Percentiles rank a stretch among this genome's conserved stretches.
Evolutionary conservation across 2,888 invertebrate genomes (phyloP).

Genomic region (Dolichomitus sp.): DNA sequence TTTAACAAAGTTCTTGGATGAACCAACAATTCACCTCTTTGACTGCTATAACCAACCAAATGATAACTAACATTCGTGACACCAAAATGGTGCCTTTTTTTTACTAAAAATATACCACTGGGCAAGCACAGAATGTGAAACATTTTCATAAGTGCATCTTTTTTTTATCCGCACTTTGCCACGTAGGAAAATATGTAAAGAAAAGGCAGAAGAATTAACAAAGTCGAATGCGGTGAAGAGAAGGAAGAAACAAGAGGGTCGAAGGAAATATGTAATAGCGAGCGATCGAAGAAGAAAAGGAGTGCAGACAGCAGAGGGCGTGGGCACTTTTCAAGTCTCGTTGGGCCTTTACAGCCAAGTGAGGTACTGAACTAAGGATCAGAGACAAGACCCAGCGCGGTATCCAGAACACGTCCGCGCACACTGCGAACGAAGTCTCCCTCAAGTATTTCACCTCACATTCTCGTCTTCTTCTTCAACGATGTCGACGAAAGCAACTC

Average conservation of each 20-base stretch:
- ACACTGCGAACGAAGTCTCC: slow-evolving; percentile 66
- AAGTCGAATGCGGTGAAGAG: not conserved
- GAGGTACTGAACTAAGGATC: slow-evolving; percentile 3
- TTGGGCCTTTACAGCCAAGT: not conserved
- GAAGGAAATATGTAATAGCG: slow-evolving; percentile 14
- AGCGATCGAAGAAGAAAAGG: slow-evolving; percentile 17
- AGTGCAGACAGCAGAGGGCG: not conserved
- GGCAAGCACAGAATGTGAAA: too few relatives aligned
- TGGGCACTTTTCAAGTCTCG: not conserved
- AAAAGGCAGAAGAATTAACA: not conserved
- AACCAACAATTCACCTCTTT: too few relatives aligned
- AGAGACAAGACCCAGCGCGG: slow-evolving; percentile 42
- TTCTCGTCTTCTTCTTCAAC: slow-evolving; percentile 13
- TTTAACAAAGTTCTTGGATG: too few relatives aligned
- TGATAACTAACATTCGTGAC: too few relatives aligned
- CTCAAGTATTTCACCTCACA: slow-evolving; percentile 36
- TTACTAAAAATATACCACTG: too few relatives aligned
- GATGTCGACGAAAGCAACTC: slow-evolving; percentile 71
- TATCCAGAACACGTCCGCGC: slow-evolving; percentile 83
- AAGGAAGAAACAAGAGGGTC: slow-evolving; percentile 3
- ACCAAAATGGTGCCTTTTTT: too few relatives aligned
- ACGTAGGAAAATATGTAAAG: not conserved
- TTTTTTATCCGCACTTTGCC: slow-evolving; percentile 77
- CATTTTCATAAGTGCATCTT: slow-evolving; percentile 68
- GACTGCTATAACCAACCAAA: too few relatives aligned